Evolutionary conservation across 2,113 vertebrate genomes (phyloP).

Genomic region (Caranx melampygus): DNA sequence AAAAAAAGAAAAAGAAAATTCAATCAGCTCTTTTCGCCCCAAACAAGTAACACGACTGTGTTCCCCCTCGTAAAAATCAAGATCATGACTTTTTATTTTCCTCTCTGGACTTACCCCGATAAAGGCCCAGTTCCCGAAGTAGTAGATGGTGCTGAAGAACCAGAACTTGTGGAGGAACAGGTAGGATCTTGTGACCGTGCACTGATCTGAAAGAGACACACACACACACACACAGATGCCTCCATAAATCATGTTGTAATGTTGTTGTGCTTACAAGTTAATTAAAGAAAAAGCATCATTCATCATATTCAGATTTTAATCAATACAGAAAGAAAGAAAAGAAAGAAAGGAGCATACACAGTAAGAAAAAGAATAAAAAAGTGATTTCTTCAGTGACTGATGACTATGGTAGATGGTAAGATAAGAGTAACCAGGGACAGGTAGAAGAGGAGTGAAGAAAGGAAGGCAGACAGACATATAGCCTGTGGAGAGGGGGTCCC

Average conservation of each 20-base stretch:
- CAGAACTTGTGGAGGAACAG: slow-evolving; percentile 99
- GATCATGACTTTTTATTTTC: background rate
- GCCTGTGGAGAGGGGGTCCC: background rate
- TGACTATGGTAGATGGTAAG: background rate
- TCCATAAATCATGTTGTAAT: background rate
- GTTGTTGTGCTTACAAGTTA: background rate
- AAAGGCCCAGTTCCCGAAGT: slow-evolving; percentile 99
- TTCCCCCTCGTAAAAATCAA: background rate
- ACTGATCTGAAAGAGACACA: slow-evolving; percentile 89
- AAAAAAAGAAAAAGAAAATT: too few relatives aligned
- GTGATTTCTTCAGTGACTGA: background rate
- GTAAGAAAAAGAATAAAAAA: background rate
- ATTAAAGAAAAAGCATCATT: background rate
- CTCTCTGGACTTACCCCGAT: slow-evolving; percentile 89
- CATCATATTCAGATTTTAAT: background rate
- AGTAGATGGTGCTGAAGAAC: slow-evolving; percentile 98
- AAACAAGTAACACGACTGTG: background rate
- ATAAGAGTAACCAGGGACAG: background rate
- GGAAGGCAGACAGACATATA: background rate
- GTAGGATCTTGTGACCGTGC: slow-evolving; percentile 93
- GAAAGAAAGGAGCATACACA: background rate
- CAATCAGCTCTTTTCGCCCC: too few relatives aligned
- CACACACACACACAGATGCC: slow-evolving; percentile 2
- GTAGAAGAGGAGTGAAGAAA: background rate
- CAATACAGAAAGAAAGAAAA: background rate